Evolutionary conservation across 2,113 vertebrate species (phyloP), one percentile per base, ranked within the genome.

Genomic region (Dolichotis patagonum): DNA sequence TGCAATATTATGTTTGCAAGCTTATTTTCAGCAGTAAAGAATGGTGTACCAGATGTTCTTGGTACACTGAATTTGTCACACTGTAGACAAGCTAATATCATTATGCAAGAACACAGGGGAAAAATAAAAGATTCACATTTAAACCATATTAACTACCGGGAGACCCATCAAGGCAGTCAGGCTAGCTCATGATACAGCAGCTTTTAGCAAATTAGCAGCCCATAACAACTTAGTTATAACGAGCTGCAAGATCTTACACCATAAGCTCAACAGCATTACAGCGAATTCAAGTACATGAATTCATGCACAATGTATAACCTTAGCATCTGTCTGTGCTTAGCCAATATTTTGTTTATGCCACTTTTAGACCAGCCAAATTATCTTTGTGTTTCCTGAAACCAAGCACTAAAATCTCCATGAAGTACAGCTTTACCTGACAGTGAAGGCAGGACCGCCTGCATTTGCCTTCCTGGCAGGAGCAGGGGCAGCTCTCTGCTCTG

Each of bases 251-350:
- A 98, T 84, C 91, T 83, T 85, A 67, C 83, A 85, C 94, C 96
- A 97, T 97, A 98, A 98, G 96, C 97, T 97, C 84, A 93, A 98
- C 86, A 96, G 96, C 94, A 98, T 97, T 98, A 98, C 90, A 97
- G 95, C 87, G 93, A 98, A 97, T 96, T 98, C 97, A 98, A 98
- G 97, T 94, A 96, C 94, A 83, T 95, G 97, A 96, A 98, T 94
- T 97, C 97, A 98, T 96, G 98, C 95, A 97, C 96, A 85, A 92
- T 97, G 97, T 97, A 97, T 98, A 98, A 98, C 95, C 97, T 98
- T 96, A 98, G 97, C 98, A 98, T 98, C 98, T 99, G 98, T 91
- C 97, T 96, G 38, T 95, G 92, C 95, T 96, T 96, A 97, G 96
- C 93, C 98, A 96, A 75, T 90, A 92, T 97, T 98, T 97, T 96